Percentiles rank a stretch among this genome's conserved stretches.
phyloP scores from a whole-genome alignment of 2,113 vertebrate genomes.

The Bos taurus region ARS-UCD2.0 NC_037336.1:59851001-59851500 shows the following conservation, averaged over 20 bases:
- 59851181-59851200: conserved; percentile 23
- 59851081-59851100: conserved; percentile 57
- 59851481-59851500: background rate
- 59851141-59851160: background rate
- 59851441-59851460: background rate
- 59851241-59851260: background rate
- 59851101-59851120: conserved; percentile 23
- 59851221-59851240: conserved; percentile 54
- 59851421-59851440: conserved; percentile 3
- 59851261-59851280: background rate
- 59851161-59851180: background rate
- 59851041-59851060: background rate
- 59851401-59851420: background rate
- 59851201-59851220: background rate
- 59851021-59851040: conserved; percentile 35
- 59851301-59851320: conserved; percentile 54
- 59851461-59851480: background rate
- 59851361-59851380: conserved; percentile 41
- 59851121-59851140: background rate
- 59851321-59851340: conserved; percentile 56
- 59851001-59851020: conserved; percentile 25
- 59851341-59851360: conserved; percentile 61
- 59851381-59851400: background rate
- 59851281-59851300: conserved; percentile 56
- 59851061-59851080: conserved; percentile 23